phyloP scores from a whole-genome alignment of 2,113 vertebrate genomes.

The Rhinopithecus roxellana region DNA sequence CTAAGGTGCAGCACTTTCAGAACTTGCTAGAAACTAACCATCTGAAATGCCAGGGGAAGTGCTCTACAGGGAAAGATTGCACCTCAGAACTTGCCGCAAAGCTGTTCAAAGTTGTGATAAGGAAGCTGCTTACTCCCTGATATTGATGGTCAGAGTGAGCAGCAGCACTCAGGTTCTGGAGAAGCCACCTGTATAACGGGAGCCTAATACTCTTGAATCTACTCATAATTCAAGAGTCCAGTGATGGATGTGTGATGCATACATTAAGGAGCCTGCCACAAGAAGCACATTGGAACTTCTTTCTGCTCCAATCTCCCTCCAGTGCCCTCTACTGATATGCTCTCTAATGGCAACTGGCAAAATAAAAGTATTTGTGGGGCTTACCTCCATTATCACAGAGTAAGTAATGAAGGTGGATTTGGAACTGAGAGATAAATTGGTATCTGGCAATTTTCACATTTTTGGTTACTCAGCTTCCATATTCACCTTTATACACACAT shows the following conservation, averaged over 20 bases:
- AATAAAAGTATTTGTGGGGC: background rate
- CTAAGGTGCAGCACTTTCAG: background rate
- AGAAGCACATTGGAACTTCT: background rate
- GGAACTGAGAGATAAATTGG: background rate
- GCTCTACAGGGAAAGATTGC: background rate
- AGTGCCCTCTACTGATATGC: background rate
- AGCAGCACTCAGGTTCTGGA: background rate
- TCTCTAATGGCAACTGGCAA: background rate
- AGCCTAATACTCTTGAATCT: background rate
- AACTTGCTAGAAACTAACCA: background rate
- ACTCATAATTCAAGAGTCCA: background rate
- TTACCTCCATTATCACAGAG: background rate
- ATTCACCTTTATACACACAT: background rate
- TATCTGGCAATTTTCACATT: background rate
- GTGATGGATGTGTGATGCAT: background rate
- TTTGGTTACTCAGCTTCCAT: background rate
- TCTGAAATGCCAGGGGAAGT: background rate
- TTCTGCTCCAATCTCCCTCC: background rate
- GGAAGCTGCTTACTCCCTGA: background rate
- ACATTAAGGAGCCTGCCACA: background rate
- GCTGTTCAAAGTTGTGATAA: background rate
- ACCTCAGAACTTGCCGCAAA: background rate
- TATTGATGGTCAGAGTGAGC: background rate
- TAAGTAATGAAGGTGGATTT: background rate
- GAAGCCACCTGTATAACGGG: background rate